Evolutionary conservation across 64 coral and sea anemone genomes (phyloP), one percentile per base, ranked within the genome.

Genomic region (Montipora cactus): DNA sequence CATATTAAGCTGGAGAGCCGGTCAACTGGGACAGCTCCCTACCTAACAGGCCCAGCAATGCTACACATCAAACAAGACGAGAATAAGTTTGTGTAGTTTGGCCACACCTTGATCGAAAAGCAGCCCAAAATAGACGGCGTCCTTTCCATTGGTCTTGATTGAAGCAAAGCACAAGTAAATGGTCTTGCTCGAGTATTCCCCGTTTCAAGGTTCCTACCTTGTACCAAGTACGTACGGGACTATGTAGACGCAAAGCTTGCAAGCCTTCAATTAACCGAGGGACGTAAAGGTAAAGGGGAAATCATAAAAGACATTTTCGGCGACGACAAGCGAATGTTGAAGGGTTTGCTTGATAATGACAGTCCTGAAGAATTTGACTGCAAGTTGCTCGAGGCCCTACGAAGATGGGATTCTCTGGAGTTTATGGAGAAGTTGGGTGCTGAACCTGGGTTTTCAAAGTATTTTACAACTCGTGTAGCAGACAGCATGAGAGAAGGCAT

Each of bases 1-100:
- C 75, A 79, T 16, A 3, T 66, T 1, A 90, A 90, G 16, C 44
- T 90, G 5, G 45, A 78, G 1, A 57, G 77, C 67, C 55, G 2
- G 5, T 9, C 74, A 5, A 67, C n/a, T 73, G 69, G 69, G n/a
- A 73, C 19, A 25, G n/a, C 19, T 73, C 19, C 69, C 22, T 73
- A 20, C 69, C 15, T 81, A 23, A 1, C 52, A 23, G 50, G 52
- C 21, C 48, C 20, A 23, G 47, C 47, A 64, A 64, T 64, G 59
- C 59, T 51, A 48, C 79, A 71, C 15, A 72, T 89, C 88, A 76
- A 76, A 76, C 86, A 75, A 53, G 67, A 52, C 67, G 48, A 70
- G 69, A 59, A 2, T 7, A 1, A 59, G 79, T 81, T 81, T 52
- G 47, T 37, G 22, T 76, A 76, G 44, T 76, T 76, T 37, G 74